Percentiles rank a stretch among this genome's conserved stretches.
phyloP scores from a whole-genome alignment of 2,113 vertebrate genomes.

The Atrichornis clamosus region DNA sequence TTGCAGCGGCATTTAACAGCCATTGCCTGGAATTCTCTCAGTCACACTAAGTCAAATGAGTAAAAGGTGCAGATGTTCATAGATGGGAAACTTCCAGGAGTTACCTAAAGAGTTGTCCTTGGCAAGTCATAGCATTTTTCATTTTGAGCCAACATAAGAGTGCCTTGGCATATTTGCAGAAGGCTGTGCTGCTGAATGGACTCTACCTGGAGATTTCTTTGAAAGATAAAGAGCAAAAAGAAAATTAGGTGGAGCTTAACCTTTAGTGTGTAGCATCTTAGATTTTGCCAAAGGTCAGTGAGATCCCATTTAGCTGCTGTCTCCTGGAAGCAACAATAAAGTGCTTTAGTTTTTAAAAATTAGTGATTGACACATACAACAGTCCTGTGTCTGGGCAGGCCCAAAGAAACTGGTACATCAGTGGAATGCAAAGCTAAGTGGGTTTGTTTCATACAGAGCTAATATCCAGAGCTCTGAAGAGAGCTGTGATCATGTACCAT shows the following conservation, averaged over 20 bases:
- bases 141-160: neutral
- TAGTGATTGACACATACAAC: neutral
- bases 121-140: neutral
- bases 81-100: neutral
- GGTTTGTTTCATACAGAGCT: neutral
- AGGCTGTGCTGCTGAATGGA: neutral
- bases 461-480: neutral
- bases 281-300: neutral
- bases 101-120: neutral
- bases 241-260: neutral
- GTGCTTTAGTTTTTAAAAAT: neutral
- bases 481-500: neutral
- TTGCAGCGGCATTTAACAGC: neutral
- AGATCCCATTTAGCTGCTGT: neutral
- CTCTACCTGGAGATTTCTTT: neutral
- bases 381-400: neutral
- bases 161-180: neutral
- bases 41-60: neutral
- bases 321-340: neutral
- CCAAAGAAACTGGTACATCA: neutral
- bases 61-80: neutral
- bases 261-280: neutral
- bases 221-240: neutral
- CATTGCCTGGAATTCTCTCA: neutral
- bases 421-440: constrained; percentile 4